Evolutionary conservation across 2,797 vertebrate genomes (phyloP).

Genomic region (Eptatretus atami): DNA sequence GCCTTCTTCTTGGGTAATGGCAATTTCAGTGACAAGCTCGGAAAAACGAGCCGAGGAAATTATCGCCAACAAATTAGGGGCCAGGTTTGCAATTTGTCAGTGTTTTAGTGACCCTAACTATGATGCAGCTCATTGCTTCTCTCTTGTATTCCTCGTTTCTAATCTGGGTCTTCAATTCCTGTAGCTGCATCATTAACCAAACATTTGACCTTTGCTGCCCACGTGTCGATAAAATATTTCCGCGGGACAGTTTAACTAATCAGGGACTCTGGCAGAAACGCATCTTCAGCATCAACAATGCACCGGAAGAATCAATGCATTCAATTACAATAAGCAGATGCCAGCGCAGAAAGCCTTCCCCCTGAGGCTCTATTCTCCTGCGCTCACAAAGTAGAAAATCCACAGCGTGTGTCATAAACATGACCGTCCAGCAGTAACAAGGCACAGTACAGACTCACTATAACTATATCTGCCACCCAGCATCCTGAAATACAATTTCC

Average conservation of each 20-base stretch:
- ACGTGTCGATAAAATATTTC: conserved; percentile 6
- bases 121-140: conserved; percentile 4
- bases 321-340: conserved; percentile 1
- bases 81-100: conserved; percentile 1
- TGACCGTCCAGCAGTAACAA: no score
- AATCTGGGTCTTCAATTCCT: conserved; percentile 2
- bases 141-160: conserved; percentile 2
- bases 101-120: conserved; percentile 1
- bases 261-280: neutral
- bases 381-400: no score
- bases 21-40: neutral
- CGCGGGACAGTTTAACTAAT: conserved; percentile 3
- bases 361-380: no score
- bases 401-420: no score
- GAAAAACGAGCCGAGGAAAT: neutral
- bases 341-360: no score
- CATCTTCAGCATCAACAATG: conserved; percentile 4
- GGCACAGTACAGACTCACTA: no score
- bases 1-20: no score
- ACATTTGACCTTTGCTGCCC: conserved; percentile 5
- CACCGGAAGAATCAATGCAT: neutral
- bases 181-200: conserved; percentile 5
- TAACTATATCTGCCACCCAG: no score
- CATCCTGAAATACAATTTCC: no score
- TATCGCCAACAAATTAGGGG: conserved; percentile 1